Conservation (phyloP, 2,888 invertebrate species). For the Orthonevra nobilis region DNA sequence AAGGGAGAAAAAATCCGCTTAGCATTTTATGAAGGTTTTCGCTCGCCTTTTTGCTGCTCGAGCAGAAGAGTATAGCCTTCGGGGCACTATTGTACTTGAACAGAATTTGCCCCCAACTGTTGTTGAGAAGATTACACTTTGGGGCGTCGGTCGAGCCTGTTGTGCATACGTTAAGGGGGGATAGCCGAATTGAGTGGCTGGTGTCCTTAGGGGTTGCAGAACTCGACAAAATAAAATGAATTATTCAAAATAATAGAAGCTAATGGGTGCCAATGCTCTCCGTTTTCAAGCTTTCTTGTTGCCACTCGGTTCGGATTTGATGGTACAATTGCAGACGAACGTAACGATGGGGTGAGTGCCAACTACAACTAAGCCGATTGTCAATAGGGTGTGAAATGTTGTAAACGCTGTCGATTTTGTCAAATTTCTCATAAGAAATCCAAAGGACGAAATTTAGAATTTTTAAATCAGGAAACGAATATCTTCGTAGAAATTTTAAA, state of each 20-base stretch:
- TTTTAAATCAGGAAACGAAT: no score
- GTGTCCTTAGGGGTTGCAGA: conserved; percentile 7
- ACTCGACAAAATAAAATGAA: conserved; percentile 60
- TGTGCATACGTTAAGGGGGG: conserved; percentile 50
- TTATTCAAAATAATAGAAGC: conserved; percentile 62
- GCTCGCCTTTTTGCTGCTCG: conserved; percentile 11
- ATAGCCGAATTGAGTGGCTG: neutral
- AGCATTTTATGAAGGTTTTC: conserved; percentile 56
- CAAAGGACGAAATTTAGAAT: no score
- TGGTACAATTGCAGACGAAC: conserved; percentile 14
- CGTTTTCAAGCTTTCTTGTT: conserved; percentile 32
- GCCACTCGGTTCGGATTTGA: conserved; percentile 37
- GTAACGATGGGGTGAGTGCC: neutral
- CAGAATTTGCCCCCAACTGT: conserved; percentile 23
- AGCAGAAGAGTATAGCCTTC: neutral
- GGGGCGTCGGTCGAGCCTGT: no score
- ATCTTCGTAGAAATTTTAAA: no score
- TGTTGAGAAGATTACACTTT: conserved; percentile 50
- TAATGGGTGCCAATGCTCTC: conserved; percentile 59
- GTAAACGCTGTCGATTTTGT: neutral
- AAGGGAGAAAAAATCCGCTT: conserved; percentile 49
- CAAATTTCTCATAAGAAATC: no score
- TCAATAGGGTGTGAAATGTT: conserved; percentile 10
- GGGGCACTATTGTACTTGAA: conserved; percentile 17
- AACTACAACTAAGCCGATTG: conserved; percentile 1